A percentile compares a stretch with the other conserved stretches of the same genome.
These are phyloP conservation scores for Drosophila robusta DNA, from an alignment of 2,888 invertebrate species.

Conservation along the genomic window DNA sequence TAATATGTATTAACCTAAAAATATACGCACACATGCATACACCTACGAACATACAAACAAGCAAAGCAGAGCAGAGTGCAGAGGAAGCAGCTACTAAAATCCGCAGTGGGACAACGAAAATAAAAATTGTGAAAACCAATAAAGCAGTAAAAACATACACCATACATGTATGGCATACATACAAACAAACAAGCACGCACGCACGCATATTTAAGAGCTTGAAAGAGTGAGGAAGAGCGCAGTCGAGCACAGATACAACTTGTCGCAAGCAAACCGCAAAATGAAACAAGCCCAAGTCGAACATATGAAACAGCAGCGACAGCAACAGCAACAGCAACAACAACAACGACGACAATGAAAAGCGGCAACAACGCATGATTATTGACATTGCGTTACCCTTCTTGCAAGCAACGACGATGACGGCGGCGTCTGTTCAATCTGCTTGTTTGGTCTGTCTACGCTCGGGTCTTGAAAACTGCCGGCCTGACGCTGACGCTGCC, in stretches of 20 bases:
- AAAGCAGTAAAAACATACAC: slow-evolving; percentile 42
- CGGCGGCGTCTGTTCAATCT: slow-evolving; percentile 58
- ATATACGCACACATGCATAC: slow-evolving; percentile 21
- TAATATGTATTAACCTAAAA: slow-evolving; percentile 34
- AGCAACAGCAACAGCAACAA: slow-evolving; percentile 31
- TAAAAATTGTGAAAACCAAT: slow-evolving; percentile 64
- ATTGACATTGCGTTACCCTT: slow-evolving; percentile 77
- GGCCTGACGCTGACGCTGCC: slow-evolving; percentile 35
- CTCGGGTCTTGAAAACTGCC: slow-evolving; percentile 63
- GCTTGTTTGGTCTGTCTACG: slow-evolving; percentile 59
- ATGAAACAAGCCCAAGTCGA: slow-evolving; percentile 71
- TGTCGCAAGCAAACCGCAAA: slow-evolving; percentile 71
- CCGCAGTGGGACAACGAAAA: slow-evolving; percentile 64
- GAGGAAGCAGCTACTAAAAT: slow-evolving; percentile 48
- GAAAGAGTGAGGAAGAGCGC: slow-evolving; percentile 22
- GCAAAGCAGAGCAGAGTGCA: slow-evolving; percentile 11
- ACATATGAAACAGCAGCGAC: slow-evolving; percentile 56
- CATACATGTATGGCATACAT: not conserved
- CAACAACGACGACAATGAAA: slow-evolving; percentile 62
- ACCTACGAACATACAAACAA: no score
- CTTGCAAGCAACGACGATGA: slow-evolving; percentile 46
- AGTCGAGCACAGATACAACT: slow-evolving; percentile 54
- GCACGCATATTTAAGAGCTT: slow-evolving; percentile 25
- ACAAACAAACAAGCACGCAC: slow-evolving; percentile 18
- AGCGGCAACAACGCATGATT: slow-evolving; percentile 75